Percentiles rank a stretch among this genome's conserved stretches.
Conservation (phyloP, 1,140 invertebrate genomes). For the Solenopsis invicta region DNA sequence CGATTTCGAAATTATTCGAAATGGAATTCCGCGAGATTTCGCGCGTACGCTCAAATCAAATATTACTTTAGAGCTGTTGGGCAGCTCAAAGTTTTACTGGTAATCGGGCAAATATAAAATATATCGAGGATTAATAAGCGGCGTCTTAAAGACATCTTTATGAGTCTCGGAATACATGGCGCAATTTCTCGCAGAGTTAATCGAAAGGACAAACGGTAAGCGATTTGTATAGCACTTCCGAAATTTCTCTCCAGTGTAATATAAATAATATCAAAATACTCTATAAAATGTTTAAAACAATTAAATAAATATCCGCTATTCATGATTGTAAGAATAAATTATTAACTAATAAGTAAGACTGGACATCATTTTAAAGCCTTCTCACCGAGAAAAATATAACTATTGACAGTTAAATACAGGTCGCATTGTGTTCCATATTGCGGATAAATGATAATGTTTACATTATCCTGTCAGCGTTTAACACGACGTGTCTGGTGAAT, state of each 20-base stretch:
- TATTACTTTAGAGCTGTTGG: conserved; percentile 58
- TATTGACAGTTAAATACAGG: not conserved
- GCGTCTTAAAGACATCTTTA: conserved; percentile 26
- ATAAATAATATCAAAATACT: not conserved
- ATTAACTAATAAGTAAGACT: not conserved
- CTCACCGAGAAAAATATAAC: not conserved
- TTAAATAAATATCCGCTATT: not conserved
- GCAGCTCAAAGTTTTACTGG: conserved; percentile 14
- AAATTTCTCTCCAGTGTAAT: not conserved
- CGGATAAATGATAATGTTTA: conserved; percentile 43
- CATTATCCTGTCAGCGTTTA: conserved; percentile 21
- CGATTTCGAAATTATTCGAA: conserved; percentile 17
- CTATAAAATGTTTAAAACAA: not conserved
- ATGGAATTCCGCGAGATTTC: not conserved
- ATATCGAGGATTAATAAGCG: conserved; percentile 49
- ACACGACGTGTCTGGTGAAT: conserved; percentile 17
- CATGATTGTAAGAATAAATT: conserved; percentile 4
- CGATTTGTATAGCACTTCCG: not conserved
- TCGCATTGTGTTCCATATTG: not conserved
- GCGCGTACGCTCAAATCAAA: not conserved
- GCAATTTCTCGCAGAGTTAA: not conserved
- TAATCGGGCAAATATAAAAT: conserved; percentile 64
- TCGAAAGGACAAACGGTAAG: not conserved
- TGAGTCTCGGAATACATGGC: not conserved
- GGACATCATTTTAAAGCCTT: not conserved